These are phyloP conservation scores for Fabriciana adippe DNA, from an alignment of 2,888 invertebrate species.

Conservation along the genomic window DNA sequence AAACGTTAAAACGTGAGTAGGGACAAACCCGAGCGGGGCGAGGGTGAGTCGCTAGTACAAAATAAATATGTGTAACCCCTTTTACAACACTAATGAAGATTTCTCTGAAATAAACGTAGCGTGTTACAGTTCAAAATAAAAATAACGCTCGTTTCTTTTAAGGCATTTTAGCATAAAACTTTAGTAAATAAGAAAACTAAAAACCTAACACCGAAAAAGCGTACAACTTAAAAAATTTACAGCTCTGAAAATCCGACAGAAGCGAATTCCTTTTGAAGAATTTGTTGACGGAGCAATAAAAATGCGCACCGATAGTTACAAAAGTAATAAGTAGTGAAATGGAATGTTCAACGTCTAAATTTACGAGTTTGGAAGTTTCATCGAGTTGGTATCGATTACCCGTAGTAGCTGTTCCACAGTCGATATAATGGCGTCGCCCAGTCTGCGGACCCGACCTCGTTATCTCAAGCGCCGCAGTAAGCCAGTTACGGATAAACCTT, in stretches of 20 bases:
- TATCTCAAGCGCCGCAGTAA: slow-evolving; percentile 56
- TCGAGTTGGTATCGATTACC: slow-evolving; percentile 36
- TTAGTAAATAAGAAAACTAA: background rate
- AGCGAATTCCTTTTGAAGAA: slow-evolving; percentile 25
- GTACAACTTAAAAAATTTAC: slow-evolving; percentile 2
- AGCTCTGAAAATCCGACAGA: slow-evolving; percentile 7
- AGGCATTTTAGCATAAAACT: too few species aligned
- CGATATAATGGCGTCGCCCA: slow-evolving; percentile 52
- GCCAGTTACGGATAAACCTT: slow-evolving; percentile 45
- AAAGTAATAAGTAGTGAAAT: slow-evolving; percentile 31
- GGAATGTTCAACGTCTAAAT: slow-evolving; percentile 29
- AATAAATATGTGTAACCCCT: too few species aligned
- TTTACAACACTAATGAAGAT: too few species aligned
- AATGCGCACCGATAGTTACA: slow-evolving; percentile 28
- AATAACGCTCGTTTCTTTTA: background rate
- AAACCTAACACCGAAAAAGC: background rate
- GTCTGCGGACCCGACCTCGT: slow-evolving; percentile 66
- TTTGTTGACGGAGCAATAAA: slow-evolving; percentile 27
- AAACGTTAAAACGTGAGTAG: too few species aligned
- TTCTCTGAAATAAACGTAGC: too few species aligned
- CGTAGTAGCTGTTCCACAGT: slow-evolving; percentile 41
- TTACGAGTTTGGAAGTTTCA: slow-evolving; percentile 26
- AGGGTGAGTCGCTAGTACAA: too few species aligned
- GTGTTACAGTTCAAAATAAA: too few species aligned
- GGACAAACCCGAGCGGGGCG: too few species aligned